Evolutionary conservation across 2,797 vertebrate genomes (phyloP), one percentile per base, ranked within the genome.

Genomic region (Hyperoplus lanceolatus): DNA sequence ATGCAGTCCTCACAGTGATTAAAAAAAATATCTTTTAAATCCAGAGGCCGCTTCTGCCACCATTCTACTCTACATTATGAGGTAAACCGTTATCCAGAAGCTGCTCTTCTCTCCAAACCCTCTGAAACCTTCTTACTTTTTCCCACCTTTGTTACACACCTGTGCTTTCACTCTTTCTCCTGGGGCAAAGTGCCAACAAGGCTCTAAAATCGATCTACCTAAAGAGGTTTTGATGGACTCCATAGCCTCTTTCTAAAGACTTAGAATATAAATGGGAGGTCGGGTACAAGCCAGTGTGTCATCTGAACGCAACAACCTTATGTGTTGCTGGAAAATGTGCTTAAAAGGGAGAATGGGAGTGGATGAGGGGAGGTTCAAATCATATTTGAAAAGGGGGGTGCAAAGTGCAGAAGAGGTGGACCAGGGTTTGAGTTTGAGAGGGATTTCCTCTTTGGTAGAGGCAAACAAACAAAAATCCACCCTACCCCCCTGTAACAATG

Each of bases 141-240:
- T 14, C 18, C 10, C 75, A 13, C 48, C n/a, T 64, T 70, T 61
- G 41, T 72, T 46, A 50, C 49, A 51, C 65, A 73, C 67, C 43
- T 49, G 42, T 50, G 18, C 56, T 70, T 63, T 49, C 29, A 29
- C 61, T 64, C 57, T 74, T 5, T 13, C 0, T 74, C 80, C 61
- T 41, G 49, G 54, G 53, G 49, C 48, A 70, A 50, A 67, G 42
- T 62, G 63, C 46, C 66, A 75, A 58, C 16, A 70, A 29, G 70
- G 46, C 59, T 72, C 14, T 75, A 42, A 81, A 89, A 84, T 82
- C 72, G 38, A 43, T 74, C 69, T 67, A 77, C 18, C 48, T 68
- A 46, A 59, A 82, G 71, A 77, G 36, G 55, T 85, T 77, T 82
- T 68, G 80, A 86, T 80, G 81, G 70, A 78, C 75, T 70, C 61